Evolutionary conservation across 2,888 invertebrate species (phyloP).

Genomic region (Dascillus cervinus): DNA sequence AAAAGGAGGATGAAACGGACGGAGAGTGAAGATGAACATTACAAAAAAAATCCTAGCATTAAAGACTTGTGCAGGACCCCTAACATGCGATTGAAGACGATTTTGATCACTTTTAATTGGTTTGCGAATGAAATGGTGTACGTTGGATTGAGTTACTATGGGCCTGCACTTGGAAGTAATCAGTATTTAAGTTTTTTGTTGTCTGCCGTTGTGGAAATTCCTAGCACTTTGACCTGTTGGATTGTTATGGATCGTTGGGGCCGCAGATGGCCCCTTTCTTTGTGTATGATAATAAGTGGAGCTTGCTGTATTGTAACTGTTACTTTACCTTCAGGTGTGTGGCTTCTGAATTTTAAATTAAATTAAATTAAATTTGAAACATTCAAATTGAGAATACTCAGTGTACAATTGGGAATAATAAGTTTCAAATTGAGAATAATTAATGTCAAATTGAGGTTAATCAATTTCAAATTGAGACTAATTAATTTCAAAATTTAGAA

Average conservation of each 20-base stretch:
- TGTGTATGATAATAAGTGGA: conserved; percentile 80
- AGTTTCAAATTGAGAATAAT: too few relatives aligned
- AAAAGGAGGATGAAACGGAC: conserved; percentile 61
- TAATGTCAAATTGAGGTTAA: too few relatives aligned
- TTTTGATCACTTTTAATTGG: conserved; percentile 81
- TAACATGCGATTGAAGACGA: conserved; percentile 83
- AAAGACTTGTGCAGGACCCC: conserved; percentile 69
- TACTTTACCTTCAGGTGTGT: conserved; percentile 72
- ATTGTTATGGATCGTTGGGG: conserved; percentile 83
- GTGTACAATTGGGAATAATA: too few relatives aligned
- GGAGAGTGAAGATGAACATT: conserved; percentile 46
- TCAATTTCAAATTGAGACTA: too few relatives aligned
- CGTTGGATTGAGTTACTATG: conserved; percentile 85
- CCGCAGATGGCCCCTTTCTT: conserved; percentile 79
- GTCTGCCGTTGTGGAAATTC: conserved; percentile 81
- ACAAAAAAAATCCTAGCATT: conserved; percentile 49
- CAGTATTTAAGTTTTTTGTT: conserved; percentile 85
- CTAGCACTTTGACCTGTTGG: conserved; percentile 84
- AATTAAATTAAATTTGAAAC: too few relatives aligned
- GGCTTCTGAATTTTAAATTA: too few relatives aligned
- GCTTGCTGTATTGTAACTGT: conserved; percentile 79
- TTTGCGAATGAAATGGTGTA: conserved; percentile 91
- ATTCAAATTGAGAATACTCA: too few relatives aligned
- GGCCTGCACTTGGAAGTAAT: conserved; percentile 79
- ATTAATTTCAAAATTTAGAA: too few relatives aligned